Evolutionary conservation across 2,797 vertebrate genomes (phyloP), one percentile per base, ranked within the genome.

Genomic region (Molossus alvarezi): DNA sequence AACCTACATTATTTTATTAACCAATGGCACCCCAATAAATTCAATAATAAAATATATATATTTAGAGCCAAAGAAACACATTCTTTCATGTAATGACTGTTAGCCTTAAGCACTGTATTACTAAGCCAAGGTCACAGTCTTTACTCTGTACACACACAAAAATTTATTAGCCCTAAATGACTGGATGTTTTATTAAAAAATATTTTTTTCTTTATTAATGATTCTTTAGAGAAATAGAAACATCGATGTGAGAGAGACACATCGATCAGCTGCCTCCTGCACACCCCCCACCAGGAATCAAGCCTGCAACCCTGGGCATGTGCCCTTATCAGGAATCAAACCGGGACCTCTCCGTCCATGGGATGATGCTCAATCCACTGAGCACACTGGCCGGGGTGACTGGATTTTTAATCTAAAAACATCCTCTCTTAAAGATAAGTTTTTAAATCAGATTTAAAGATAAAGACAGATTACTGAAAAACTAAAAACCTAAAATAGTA

Each of bases 391-490:
- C 41, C 41, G 3, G 41, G 41, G 6, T 45, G 41, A 91, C 1
- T 55, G 20, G 81, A 67, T 95, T 92, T 51, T 25, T 4, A 33
- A 94, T 58, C 60, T 81, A 71, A 57, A 92, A 84, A 92, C 51
- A 87, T 82, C 25, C 11, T 82, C 73, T 95, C n/a, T 41, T 91
- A 94, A 88, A 72, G 15, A 80, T 57, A 89, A 69, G 29, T 94
- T 90, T 98, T 96, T 90, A 95, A 14, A 53, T 87, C 94, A 90
- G 9, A 90, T 72, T 45, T 95, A 64, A 69, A 48, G 10, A 58
- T 95, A 96, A 97, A 97, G 91, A 89, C 86, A 97, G 91, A 90
- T 90, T 83, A 95, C 11, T 21, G 73, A 93, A 94, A 82, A 97
- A 95, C 64, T 37, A 20, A 82, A 60, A 9, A 69, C 57, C 21